These are phyloP conservation scores for Carduelis carduelis DNA, from an alignment of 2,797 vertebrate genomes.

Conservation along the genomic window DNA sequence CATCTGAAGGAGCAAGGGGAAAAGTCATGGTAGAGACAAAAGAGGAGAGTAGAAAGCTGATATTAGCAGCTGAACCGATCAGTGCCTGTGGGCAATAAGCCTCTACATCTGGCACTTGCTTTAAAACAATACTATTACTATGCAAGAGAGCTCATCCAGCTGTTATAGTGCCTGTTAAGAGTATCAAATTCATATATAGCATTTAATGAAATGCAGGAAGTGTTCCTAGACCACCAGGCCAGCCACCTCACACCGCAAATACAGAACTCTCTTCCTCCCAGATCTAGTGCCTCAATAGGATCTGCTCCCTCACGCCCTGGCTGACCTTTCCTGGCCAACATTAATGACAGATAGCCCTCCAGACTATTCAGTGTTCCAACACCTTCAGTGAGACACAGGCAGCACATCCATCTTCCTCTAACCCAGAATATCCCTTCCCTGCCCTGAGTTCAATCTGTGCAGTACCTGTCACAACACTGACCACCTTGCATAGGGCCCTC, in stretches of 20 bases:
- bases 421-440: neutral
- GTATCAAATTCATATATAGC: conserved; percentile 43
- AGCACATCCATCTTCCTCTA: neutral
- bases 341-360: accelerated
- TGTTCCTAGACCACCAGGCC: conserved; percentile 23
- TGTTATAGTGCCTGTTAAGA: conserved; percentile 54
- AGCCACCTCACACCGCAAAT: neutral
- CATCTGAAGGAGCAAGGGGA: neutral
- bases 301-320: neutral
- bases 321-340: neutral
- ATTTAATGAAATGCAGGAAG: conserved; percentile 34
- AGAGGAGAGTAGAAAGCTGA: conserved; percentile 5
- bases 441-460: neutral
- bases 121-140: conserved; percentile 55
- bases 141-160: conserved; percentile 61
- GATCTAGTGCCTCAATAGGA: neutral
- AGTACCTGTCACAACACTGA: neutral
- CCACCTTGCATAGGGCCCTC: neutral
- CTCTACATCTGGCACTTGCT: conserved; percentile 37
- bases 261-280: neutral
- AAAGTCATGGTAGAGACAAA: neutral
- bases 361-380: neutral
- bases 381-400: neutral
- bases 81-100: conserved; percentile 44
- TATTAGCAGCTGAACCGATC: conserved; percentile 55